Evolutionary conservation across 2,113 vertebrate genomes (phyloP).

Genomic region (Melanocharis versteri): DNA sequence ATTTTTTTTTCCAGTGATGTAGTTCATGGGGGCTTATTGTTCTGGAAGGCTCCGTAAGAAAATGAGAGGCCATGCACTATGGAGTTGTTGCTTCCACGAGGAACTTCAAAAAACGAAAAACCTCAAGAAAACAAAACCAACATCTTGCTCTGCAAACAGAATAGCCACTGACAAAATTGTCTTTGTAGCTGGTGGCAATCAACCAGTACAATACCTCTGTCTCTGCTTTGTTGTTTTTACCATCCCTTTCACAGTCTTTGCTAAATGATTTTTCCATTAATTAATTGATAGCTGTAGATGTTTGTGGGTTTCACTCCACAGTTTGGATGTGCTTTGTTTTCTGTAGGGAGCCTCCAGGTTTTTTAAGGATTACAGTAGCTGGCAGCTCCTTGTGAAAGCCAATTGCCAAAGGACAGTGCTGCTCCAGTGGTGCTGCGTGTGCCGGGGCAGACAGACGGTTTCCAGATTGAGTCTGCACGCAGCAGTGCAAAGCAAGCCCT

Average conservation of each 20-base stretch:
- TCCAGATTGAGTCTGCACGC: accelerated
- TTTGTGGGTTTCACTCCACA: neutral
- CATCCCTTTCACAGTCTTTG: neutral
- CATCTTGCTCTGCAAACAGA: neutral
- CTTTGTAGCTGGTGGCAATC: neutral
- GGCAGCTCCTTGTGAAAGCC: neutral
- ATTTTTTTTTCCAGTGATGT: neutral
- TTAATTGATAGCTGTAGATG: neutral
- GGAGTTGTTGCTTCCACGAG: neutral
- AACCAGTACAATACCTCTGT: neutral
- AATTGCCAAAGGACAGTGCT: accelerated
- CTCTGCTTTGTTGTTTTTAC: neutral
- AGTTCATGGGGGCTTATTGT: neutral
- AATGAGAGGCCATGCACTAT: neutral
- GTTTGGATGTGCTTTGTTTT: neutral
- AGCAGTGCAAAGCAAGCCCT: neutral
- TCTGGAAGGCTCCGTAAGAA: neutral
- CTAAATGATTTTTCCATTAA: neutral
- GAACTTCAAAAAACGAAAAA: neutral
- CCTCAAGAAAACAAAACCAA: neutral
- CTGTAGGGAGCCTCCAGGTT: accelerated
- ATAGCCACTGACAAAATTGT: neutral
- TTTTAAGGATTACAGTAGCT: neutral
- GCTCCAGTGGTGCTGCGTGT: neutral
- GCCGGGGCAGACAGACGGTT: accelerated